These are phyloP conservation scores for Melinaea marsaeus DNA, from an alignment of 2,888 invertebrate genomes.

Conservation along the genomic window DNA sequence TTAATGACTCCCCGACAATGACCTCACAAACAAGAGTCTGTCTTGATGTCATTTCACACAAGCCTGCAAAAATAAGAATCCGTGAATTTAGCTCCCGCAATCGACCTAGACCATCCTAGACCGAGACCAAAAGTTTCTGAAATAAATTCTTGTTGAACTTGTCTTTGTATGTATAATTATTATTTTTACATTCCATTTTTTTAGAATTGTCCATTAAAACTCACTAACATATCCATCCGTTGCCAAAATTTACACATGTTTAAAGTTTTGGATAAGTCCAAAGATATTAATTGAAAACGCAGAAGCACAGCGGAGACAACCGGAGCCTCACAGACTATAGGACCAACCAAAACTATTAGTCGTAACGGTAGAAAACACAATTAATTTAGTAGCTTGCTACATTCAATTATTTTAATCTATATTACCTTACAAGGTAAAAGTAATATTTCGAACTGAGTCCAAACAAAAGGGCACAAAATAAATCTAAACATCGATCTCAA, in stretches of 20 bases:
- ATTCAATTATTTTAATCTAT: slow-evolving; percentile 1
- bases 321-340: slow-evolving; percentile 56
- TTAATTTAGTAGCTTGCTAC: too few species aligned
- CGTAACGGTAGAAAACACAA: background rate
- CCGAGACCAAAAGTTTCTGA: slow-evolving; percentile 50
- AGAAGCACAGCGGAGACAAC: slow-evolving; percentile 58
- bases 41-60: slow-evolving; percentile 17
- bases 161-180: too few species aligned
- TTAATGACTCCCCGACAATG: slow-evolving; percentile 17
- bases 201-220: too few species aligned
- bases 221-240: too few species aligned
- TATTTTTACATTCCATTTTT: too few species aligned
- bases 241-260: slow-evolving; percentile 45
- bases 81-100: slow-evolving; percentile 36
- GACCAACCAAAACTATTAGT: slow-evolving; percentile 21
- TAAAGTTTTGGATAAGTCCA: slow-evolving; percentile 69
- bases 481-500: too few species aligned
- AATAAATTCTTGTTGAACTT: background rate
- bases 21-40: slow-evolving; percentile 13
- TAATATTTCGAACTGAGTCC: too few species aligned
- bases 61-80: slow-evolving; percentile 38
- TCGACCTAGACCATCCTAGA: slow-evolving; percentile 42
- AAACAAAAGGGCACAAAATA: too few species aligned
- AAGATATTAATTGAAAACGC: slow-evolving; percentile 73
- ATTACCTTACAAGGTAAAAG: background rate